A percentile compares a stretch with the other conserved stretches of the same genome.
These are phyloP conservation scores for Mobula birostris DNA, from an alignment of 2,113 vertebrate species.

Conservation along the genomic window DNA sequence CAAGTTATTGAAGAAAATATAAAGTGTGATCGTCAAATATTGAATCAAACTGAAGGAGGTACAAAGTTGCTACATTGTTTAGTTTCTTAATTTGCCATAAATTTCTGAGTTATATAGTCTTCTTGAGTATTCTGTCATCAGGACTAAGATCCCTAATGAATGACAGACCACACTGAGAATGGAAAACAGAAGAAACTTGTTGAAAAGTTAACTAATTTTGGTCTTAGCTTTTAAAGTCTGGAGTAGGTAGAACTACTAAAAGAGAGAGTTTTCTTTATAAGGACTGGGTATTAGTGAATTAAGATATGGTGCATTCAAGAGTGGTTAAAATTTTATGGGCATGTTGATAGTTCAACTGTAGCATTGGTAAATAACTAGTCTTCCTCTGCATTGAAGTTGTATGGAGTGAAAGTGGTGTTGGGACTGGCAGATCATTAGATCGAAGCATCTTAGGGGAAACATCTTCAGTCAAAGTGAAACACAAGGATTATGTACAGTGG, in stretches of 20 bases:
- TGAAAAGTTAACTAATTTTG: background rate
- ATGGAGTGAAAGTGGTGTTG: background rate
- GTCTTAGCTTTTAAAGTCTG: background rate
- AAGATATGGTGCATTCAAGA: background rate
- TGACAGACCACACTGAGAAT: background rate
- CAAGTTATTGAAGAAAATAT: slow-evolving; percentile 71
- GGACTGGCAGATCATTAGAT: background rate
- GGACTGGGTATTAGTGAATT: background rate
- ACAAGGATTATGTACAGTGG: too few species aligned
- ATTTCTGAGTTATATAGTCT: background rate
- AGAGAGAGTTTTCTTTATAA: background rate
- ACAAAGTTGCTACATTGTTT: background rate
- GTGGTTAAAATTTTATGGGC: background rate
- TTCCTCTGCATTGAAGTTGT: background rate
- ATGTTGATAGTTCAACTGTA: background rate
- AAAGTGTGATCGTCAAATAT: slow-evolving; percentile 71
- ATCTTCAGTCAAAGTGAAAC: background rate
- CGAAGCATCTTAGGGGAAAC: background rate
- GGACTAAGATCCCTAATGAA: background rate
- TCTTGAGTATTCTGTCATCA: background rate
- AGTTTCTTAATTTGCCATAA: background rate
- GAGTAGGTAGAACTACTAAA: background rate
- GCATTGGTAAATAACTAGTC: background rate
- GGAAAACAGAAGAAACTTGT: background rate
- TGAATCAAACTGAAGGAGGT: slow-evolving; percentile 56